A percentile compares a stretch with the other conserved stretches of the same genome.
Evolutionary conservation across 2,888 invertebrate genomes (phyloP).

Genomic region (Tiliacea aurago): DNA sequence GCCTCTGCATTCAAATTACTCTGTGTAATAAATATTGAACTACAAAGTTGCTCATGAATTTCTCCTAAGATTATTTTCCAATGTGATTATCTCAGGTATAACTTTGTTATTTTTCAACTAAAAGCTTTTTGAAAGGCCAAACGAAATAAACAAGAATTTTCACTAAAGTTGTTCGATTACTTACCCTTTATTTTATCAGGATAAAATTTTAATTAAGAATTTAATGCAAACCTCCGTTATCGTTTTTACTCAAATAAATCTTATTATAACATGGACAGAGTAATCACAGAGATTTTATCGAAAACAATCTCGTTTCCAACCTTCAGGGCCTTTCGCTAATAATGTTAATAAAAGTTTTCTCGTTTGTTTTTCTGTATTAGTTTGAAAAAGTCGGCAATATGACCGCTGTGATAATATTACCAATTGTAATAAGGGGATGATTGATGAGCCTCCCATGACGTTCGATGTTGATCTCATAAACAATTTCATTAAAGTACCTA

Average conservation of each 20-base stretch:
- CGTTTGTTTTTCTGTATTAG: conserved; percentile 61
- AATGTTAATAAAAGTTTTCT: conserved; percentile 73
- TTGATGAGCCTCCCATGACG: conserved; percentile 45
- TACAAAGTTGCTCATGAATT: background rate
- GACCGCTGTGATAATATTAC: conserved; percentile 31
- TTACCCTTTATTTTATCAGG: conserved; percentile 41
- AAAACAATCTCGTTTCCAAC: conserved; percentile 30
- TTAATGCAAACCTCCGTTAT: conserved; percentile 22
- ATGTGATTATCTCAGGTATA: conserved; percentile 11
- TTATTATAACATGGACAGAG: conserved; percentile 7
- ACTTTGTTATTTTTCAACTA: conserved; percentile 37
- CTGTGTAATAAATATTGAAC: background rate
- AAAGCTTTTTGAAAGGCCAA: conserved; percentile 41
- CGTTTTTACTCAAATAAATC: conserved; percentile 19
- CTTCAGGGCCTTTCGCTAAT: conserved; percentile 52
- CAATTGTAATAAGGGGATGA: conserved; percentile 45
- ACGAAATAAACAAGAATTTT: conserved; percentile 45
- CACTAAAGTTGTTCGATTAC: conserved; percentile 49
- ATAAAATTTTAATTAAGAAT: conserved; percentile 40
- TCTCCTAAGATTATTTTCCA: conserved; percentile 7
- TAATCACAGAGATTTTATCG: conserved; percentile 40
- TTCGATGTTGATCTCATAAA: conserved; percentile 21
- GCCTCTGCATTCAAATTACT: conserved; percentile 14
- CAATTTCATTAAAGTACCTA: conserved; percentile 34
- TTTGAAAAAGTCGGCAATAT: conserved; percentile 50